Percentiles rank a stretch among this genome's conserved stretches.
Conservation (phyloP, 2,888 invertebrate species). For the Drosophila barbarae region DNA sequence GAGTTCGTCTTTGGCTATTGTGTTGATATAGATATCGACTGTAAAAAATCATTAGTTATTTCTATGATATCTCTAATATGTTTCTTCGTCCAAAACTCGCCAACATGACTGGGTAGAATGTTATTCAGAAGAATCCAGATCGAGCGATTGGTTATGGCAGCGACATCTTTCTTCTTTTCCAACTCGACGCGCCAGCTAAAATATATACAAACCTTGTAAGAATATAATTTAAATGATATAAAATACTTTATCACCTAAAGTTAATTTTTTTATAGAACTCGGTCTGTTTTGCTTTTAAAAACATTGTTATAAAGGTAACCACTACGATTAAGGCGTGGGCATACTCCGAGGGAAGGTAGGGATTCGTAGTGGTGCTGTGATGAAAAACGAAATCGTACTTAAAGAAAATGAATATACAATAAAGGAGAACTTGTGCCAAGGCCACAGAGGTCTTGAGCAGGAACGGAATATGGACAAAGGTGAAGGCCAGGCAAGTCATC, state of each 20-base stretch:
- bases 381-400: conserved; percentile 82
- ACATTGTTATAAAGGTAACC: conserved; percentile 87
- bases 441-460: conserved; percentile 84
- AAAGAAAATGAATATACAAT: conserved; percentile 84
- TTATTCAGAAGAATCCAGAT: conserved; percentile 94
- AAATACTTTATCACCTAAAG: conserved; percentile 82
- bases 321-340: conserved; percentile 87
- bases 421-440: conserved; percentile 84
- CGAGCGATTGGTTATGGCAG: conserved; percentile 89
- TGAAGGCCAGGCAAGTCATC: conserved; percentile 84
- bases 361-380: conserved; percentile 85
- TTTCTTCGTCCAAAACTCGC: conserved; percentile 81
- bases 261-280: conserved; percentile 93
- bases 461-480: conserved; percentile 91
- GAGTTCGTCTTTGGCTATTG: conserved; percentile 85
- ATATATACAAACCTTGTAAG: background rate
- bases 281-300: conserved; percentile 91
- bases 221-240: background rate
- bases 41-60: conserved; percentile 9
- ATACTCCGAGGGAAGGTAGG: conserved; percentile 83
- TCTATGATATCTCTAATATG: too few relatives aligned
- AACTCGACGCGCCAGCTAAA: conserved; percentile 84
- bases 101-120: conserved; percentile 95
- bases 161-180: conserved; percentile 90
- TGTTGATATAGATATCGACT: conserved; percentile 80